Evolutionary conservation across 2,888 invertebrate species (phyloP), one percentile per base, ranked within the genome.

Genomic region (Xestoiulus laeticollis): DNA sequence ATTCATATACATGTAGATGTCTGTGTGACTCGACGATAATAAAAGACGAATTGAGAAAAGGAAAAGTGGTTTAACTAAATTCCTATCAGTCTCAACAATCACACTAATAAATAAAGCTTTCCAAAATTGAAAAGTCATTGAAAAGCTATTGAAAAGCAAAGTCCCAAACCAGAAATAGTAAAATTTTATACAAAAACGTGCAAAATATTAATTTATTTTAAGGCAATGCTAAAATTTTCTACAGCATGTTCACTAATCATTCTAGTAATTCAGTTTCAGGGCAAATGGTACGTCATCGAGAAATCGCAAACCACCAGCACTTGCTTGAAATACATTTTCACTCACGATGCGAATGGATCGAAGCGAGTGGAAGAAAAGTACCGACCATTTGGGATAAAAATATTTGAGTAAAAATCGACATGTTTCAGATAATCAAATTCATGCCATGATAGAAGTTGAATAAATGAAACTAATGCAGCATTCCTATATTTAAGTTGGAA

Each of bases 221-320:
- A 59, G n/a, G 59, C 19, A 5, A 59, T 19, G 19, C n/a, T 4
- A n/a, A 19, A 5, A 19, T 85, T 38, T 4, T 85, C 43, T 14
- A 43, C 10, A n/a, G 43, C n/a, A 85, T 59, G 5, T 48, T 48
- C 48, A 19, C n/a, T 38, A 6, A 38, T 38, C 38, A 5, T 38
- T 38, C 38, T 38, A 85, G 48, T 8, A 43, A n/a, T 92, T 86
- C 92, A 96, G 96, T 94, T 96, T 92, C 92, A 96, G 88, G 96
- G 96, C 0, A 92, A 95, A 22, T 96, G 96, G 96, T 96, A 95
- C 92, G 96, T 95, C 19, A 94, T 96, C 68, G 95, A 96, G 92
- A 96, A 96, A 92, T 96, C 96, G 1, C 95, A 96, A 10, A 96
- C 96, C 0, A 95, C 95, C 0, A 96, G 96, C 88, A 94, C 94